Base-by-base conservation (phyloP, 2,113 vertebrate species). In the Piliocolobus tephrosceles region DNA sequence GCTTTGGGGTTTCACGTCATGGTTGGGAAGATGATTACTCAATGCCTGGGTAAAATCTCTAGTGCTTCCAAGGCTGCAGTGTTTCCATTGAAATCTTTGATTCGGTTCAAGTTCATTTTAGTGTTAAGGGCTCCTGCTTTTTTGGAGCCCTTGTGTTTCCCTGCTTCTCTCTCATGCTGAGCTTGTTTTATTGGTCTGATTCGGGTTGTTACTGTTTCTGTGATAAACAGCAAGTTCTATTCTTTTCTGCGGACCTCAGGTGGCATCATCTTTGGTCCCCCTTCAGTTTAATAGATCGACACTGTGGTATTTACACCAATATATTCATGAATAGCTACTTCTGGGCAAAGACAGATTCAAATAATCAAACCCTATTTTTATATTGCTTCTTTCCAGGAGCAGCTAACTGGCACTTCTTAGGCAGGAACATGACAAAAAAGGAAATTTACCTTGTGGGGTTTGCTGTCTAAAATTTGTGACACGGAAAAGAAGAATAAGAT, bases 181-280 rank as follows among this genome's bases (percentile, higher is more conserved):
- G 90, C 68, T 95, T 96, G 92, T 92, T n/a, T 96, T 97, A 82
- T 82, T 68, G 88, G 90, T 90, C 75, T 45, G 78, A 38, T 93
- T 61, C 79, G 93, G 92, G 88, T 95, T 88, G 83, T 96, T 83
- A 79, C 87, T 43, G 52, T 91, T 57, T 84, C 92, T 91, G 81
- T 83, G 87, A 85, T 92, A 64, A 84, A 95, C 91, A 85, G 72
- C 91, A 93, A 79, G 88, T 97, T 97, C 96, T 97, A 75, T 11
- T 90, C 72, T 64, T 88, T 88, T 88, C 96, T 88, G 14, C 87
- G 95, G 96, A 94, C 92, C 91, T 98, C 98, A 94, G 40, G 94
- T 93, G 55, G 96, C 14, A 3, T 40, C 86, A 90, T 80, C 86
- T 80, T 80, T 58, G 64, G 70, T 76, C 84, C 92, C 70, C 23